A percentile compares a stretch with the other conserved stretches of the same genome.
Evolutionary conservation across 2,113 vertebrate species (phyloP).

Genomic region (Saccopteryx bilineata): DNA sequence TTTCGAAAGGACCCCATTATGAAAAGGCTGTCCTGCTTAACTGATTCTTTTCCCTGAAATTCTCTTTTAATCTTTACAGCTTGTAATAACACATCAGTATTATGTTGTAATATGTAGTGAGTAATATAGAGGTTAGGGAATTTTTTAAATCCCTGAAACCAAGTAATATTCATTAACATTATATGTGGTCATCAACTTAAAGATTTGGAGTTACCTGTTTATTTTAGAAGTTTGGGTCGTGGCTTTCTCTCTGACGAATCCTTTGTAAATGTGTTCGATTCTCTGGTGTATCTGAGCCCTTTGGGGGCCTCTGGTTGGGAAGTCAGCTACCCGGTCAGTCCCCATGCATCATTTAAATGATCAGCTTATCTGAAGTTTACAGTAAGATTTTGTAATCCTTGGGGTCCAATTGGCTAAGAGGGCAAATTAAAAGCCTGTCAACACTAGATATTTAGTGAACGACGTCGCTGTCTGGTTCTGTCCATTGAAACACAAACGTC

Average conservation of each 20-base stretch:
- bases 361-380: conserved; percentile 49
- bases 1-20: background rate
- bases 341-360: conserved; percentile 68
- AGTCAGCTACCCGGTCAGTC: conserved; percentile 35
- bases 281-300: background rate
- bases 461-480: conserved; percentile 58
- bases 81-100: background rate
- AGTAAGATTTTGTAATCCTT: conserved; percentile 60
- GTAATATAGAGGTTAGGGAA: background rate
- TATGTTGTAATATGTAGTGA: conserved; percentile 36
- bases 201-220: background rate
- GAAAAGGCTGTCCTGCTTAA: conserved; percentile 5
- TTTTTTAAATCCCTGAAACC: conserved; percentile 18
- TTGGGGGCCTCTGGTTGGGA: background rate
- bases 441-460: conserved; percentile 69
- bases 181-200: background rate
- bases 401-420: conserved; percentile 59
- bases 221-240: background rate
- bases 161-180: conserved; percentile 1
- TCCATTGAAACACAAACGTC: conserved; percentile 58
- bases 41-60: background rate
- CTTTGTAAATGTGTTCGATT: conserved; percentile 28
- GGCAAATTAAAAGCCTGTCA: conserved; percentile 70
- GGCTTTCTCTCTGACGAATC: conserved; percentile 42
- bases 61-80: background rate